Evolutionary conservation across 2,888 invertebrate species (phyloP).

Genomic region (Pristionchus mayeri): DNA sequence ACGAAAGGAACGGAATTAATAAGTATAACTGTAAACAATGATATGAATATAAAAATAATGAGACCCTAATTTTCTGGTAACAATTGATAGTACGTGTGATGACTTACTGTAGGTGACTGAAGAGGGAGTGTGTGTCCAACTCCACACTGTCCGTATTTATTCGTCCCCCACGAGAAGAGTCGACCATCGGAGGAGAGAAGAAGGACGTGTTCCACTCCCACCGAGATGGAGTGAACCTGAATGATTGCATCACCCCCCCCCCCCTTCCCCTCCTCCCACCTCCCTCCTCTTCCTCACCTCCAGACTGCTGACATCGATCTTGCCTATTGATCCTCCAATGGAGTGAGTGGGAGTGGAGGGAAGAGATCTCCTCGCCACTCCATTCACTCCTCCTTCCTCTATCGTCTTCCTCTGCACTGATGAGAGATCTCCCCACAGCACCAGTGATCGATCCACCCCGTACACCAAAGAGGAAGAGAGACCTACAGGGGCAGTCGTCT

Average conservation of each 20-base stretch:
- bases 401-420: conserved; percentile 27
- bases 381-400: conserved; percentile 8
- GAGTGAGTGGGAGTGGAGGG: not conserved
- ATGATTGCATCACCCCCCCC: not conserved
- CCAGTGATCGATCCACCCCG: conserved; percentile 26
- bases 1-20: not conserved
- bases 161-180: conserved; percentile 63
- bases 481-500: too few relatives aligned
- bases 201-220: conserved; percentile 71
- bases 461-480: conserved; percentile 23
- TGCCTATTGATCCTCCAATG: not conserved
- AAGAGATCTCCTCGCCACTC: not conserved
- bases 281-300: conserved; percentile 16
- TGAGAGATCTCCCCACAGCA: conserved; percentile 36
- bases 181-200: conserved; percentile 65
- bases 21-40: too few relatives aligned
- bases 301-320: conserved; percentile 18
- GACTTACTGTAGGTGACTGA: conserved; percentile 52
- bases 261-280: not conserved
- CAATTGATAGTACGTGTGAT: not conserved
- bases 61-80: too few relatives aligned
- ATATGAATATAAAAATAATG: too few relatives aligned
- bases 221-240: conserved; percentile 61
- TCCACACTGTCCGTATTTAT: conserved; percentile 73
- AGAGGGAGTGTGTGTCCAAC: conserved; percentile 60